Conservation (phyloP, 2,113 vertebrate genomes). For the Ptyas mucosa region DNA sequence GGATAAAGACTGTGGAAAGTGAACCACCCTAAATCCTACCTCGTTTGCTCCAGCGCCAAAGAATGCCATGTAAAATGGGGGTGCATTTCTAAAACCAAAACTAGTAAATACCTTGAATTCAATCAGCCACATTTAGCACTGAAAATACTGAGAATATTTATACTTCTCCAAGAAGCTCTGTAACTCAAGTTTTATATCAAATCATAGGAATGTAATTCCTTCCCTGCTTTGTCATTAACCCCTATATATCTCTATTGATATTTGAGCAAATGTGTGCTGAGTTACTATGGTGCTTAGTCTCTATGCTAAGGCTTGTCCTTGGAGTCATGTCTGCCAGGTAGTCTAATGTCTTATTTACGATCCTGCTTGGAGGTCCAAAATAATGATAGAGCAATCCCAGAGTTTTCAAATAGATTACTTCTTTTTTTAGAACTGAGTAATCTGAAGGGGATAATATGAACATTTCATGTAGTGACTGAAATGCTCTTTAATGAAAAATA, state of each 20-base stretch:
- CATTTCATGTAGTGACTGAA: not conserved
- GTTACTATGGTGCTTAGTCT: not conserved
- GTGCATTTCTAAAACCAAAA: conserved; percentile 17
- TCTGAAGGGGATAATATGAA: conserved; percentile 6
- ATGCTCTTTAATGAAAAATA: conserved; percentile 40
- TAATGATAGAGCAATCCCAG: not conserved
- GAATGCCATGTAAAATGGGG: conserved; percentile 52
- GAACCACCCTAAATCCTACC: conserved; percentile 25
- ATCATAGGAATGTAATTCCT: conserved; percentile 34
- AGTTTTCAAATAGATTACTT: not conserved
- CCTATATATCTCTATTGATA: not conserved
- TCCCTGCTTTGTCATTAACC: conserved; percentile 15
- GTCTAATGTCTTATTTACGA: not conserved
- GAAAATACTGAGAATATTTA: conserved; percentile 28
- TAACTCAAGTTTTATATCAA: conserved; percentile 24
- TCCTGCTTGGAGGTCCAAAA: conserved; percentile 15
- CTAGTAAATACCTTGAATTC: conserved; percentile 30
- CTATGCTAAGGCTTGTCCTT: conserved; percentile 9
- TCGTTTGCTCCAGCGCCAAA: conserved; percentile 66
- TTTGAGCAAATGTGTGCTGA: not conserved
- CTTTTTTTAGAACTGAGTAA: not conserved
- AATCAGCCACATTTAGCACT: conserved; percentile 33
- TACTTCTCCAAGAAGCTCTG: conserved; percentile 40
- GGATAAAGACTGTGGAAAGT: conserved; percentile 28
- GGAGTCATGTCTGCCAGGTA: not conserved